Evolutionary conservation across 2,113 vertebrate genomes (phyloP), one percentile per base, ranked within the genome.

Genomic region (Stercorarius parasiticus): DNA sequence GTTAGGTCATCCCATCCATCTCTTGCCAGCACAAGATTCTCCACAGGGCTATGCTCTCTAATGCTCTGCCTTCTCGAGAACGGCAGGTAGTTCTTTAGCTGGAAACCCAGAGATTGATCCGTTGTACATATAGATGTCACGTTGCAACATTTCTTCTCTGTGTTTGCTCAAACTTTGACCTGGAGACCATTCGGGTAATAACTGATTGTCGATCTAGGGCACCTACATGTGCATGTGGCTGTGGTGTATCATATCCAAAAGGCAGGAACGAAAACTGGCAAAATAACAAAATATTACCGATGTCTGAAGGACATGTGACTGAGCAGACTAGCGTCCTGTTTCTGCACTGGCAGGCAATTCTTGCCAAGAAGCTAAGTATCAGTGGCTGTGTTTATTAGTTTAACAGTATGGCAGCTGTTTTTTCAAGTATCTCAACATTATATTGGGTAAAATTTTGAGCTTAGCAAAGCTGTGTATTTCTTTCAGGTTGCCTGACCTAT

Each of bases 201-300:
- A 42, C 32, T 19, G 15, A 21, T 78, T 58, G 61, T 66, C 3
- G 3, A 11, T 73, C 49, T 50, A 72, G 61, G 58, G 45, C 66
- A 64, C 69, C 82, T 89, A 5, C 0, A 0, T 40, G 58, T 61
- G 56, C 36, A 12, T n/a, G 58, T 83, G 50, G 42, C 82, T 91
- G 81, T 42, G 59, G n/a, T 73, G 19, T 87, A 38, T 84, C 49
- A 10, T 38, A 56, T 91, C 76, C 74, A 91, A 87, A 92, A 92
- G 83, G 67, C 90, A 90, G 93, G 94, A 95, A 95, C 88, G 90
- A 96, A 77, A 84, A 17, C 87, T 96, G 94, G 91, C 89, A 92
- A 91, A 96, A 55, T 59, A 95, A 90, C 62, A 85, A 81, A 90
- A 16, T 73, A 70, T 73, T 90, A 73, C 81, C 53, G 13, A 4